Conservation (phyloP, 2,888 invertebrate species). For the Tanaodytes sp. region DNA sequence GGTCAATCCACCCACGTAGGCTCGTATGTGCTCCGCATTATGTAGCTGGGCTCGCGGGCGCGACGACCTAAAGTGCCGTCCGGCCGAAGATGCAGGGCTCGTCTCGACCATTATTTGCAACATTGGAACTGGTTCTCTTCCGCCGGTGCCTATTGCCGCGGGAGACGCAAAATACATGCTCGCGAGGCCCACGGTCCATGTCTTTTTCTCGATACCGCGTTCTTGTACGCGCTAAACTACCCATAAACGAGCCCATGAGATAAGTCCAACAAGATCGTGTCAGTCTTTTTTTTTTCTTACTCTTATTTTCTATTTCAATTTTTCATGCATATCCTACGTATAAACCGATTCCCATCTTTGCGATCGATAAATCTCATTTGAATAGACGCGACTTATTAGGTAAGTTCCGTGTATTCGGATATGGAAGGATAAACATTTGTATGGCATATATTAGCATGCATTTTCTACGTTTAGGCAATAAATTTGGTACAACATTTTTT, state of each 20-base stretch:
- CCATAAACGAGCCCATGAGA: constrained; percentile 27
- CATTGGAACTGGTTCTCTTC: constrained; percentile 57
- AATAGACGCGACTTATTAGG: no score
- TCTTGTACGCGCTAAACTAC: constrained; percentile 33
- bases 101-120: constrained; percentile 56
- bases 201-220: constrained; percentile 27
- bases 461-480: no score
- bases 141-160: constrained; percentile 54
- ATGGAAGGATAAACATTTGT: no score
- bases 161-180: constrained; percentile 54
- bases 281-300: background rate
- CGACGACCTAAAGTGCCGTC: constrained; percentile 49
- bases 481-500: no score
- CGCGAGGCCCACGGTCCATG: constrained; percentile 1
- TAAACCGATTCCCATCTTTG: no score
- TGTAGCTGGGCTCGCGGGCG: constrained; percentile 41
- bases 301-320: no score
- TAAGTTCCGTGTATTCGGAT: no score
- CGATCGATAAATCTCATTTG: no score
- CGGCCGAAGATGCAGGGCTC: constrained; percentile 49
- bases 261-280: constrained; percentile 25
- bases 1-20: constrained; percentile 51
- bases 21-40: constrained; percentile 25
- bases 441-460: no score
- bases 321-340: no score